Conservation (phyloP, 35 echinoderm and acorn worm genomes). For the Lytechinus pictus region DNA sequence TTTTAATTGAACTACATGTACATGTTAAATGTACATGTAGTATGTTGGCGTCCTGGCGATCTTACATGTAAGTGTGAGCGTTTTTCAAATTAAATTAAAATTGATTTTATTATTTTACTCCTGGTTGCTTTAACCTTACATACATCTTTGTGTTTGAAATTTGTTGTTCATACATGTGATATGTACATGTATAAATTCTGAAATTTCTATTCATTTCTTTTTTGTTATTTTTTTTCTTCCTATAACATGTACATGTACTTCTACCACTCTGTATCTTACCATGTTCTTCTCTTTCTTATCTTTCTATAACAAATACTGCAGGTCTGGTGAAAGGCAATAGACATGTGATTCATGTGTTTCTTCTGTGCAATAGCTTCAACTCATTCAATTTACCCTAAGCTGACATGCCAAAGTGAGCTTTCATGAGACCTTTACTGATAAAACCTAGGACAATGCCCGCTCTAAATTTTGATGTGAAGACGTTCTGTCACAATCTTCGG, state of each 20-base stretch:
- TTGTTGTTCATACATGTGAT: too few species aligned
- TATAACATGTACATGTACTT: background rate
- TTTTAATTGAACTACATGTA: too few species aligned
- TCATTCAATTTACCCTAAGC: background rate
- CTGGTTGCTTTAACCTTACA: too few species aligned
- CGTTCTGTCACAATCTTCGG: constrained; percentile 91
- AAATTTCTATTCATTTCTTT: background rate
- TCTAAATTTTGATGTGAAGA: constrained; percentile 91
- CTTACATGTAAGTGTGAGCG: too few species aligned
- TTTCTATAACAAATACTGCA: background rate
- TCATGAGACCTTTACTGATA: constrained; percentile 10
- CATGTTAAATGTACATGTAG: too few species aligned
- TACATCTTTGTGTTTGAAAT: too few species aligned
- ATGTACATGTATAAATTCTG: too few species aligned
- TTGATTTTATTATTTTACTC: too few species aligned
- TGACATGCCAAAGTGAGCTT: constrained; percentile 14
- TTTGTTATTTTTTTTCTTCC: background rate
- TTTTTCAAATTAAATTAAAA: too few species aligned
- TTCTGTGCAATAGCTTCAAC: constrained; percentile 5
- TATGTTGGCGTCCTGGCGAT: too few species aligned
- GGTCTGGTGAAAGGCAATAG: background rate
- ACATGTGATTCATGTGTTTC: background rate
- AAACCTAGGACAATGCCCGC: constrained; percentile 75
- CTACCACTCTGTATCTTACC: background rate
- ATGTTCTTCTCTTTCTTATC: background rate